These are phyloP conservation scores for Dromaius novaehollandiae DNA, from an alignment of 2,113 vertebrate genomes.

Conservation along the genomic window DNA sequence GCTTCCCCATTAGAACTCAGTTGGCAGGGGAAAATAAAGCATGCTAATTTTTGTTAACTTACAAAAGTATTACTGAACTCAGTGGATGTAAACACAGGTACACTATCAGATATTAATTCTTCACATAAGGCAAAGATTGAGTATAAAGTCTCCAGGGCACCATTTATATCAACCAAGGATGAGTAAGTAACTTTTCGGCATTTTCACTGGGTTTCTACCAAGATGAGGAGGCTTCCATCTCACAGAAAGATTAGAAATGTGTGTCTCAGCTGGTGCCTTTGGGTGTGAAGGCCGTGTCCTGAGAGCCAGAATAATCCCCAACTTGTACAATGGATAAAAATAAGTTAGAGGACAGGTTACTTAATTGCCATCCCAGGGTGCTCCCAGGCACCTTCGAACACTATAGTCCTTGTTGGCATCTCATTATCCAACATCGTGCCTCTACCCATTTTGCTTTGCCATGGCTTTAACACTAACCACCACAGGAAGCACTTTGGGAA, in stretches of 20 bases:
- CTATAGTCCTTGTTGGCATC: neutral
- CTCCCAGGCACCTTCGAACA: neutral
- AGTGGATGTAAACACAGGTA: neutral
- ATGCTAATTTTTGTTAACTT: constrained; percentile 12
- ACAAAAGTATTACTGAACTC: constrained; percentile 6
- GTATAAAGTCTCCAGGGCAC: neutral
- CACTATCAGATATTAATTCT: neutral
- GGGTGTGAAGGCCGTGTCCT: neutral
- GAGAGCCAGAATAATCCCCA: neutral
- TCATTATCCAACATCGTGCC: constrained; percentile 15
- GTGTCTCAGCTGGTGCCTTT: neutral
- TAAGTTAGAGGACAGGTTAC: neutral
- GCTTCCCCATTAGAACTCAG: neutral
- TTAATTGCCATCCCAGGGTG: neutral
- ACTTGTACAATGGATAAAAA: neutral
- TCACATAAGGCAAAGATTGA: neutral
- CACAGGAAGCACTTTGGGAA: neutral
- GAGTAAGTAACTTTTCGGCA: neutral
- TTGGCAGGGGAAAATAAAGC: neutral
- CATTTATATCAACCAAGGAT: neutral
- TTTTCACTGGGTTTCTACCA: neutral
- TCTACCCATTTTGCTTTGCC: neutral
- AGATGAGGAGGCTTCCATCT: too few relatives aligned
- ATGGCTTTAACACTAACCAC: neutral
- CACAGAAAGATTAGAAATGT: neutral